Evolutionary conservation across 2,888 invertebrate species (phyloP).

Genomic region (Glyphotaelius pellucidus): DNA sequence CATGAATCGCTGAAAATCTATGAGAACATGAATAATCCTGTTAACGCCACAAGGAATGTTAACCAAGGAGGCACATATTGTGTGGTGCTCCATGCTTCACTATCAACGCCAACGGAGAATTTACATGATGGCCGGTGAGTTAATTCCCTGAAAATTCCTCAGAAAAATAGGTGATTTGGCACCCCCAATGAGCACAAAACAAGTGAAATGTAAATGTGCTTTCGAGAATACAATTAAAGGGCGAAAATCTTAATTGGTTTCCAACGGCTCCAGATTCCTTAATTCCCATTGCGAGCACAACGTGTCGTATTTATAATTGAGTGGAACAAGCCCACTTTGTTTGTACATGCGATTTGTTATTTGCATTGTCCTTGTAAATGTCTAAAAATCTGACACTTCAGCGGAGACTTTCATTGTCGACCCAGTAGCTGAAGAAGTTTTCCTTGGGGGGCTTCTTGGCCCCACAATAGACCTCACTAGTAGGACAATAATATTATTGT

Average conservation of each 20-base stretch:
- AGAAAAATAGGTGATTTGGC: background rate
- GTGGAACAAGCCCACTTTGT: slow-evolving; percentile 16
- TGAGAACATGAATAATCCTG: no score
- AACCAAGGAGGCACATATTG: background rate
- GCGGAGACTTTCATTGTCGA: background rate
- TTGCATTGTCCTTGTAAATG: background rate
- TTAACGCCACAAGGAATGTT: background rate
- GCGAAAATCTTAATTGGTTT: background rate
- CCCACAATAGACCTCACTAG: background rate
- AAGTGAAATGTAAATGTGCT: background rate
- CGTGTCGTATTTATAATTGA: slow-evolving; percentile 2
- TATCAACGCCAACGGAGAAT: background rate
- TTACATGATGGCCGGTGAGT: background rate
- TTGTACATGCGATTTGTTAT: background rate
- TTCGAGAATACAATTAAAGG: background rate
- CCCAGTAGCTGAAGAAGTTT: background rate
- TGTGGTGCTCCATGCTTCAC: background rate
- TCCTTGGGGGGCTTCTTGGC: slow-evolving; percentile 33
- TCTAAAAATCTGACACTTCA: background rate
- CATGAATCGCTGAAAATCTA: no score
- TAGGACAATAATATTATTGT: background rate
- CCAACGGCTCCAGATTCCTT: background rate
- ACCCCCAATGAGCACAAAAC: background rate
- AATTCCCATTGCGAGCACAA: background rate
- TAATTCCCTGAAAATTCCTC: background rate